A percentile compares a stretch with the other conserved stretches of the same genome.
Evolutionary conservation across 2,888 invertebrate species (phyloP).

Genomic region (Stenodera caucasica): DNA sequence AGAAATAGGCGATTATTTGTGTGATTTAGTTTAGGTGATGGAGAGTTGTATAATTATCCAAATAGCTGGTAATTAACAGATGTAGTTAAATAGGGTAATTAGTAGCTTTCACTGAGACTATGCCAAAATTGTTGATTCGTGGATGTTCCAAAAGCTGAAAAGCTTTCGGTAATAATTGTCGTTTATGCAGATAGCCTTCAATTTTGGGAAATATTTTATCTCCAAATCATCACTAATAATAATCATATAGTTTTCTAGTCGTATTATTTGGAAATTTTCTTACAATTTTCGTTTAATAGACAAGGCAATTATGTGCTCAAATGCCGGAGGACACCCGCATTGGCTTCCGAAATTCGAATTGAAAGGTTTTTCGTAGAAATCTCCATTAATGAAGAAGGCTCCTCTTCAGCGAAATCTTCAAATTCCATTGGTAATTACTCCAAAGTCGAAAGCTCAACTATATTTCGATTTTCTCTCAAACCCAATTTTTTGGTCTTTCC

Average conservation of each 20-base stretch:
- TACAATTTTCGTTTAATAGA: neutral
- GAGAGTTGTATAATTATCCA: slow-evolving; percentile 17
- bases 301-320: neutral
- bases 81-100: slow-evolving; percentile 19
- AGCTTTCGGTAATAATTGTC: neutral
- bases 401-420: too few species aligned
- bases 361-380: neutral
- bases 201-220: slow-evolving; percentile 3
- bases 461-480: too few species aligned
- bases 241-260: neutral
- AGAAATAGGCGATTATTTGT: too few species aligned
- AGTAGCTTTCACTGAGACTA: slow-evolving; percentile 28
- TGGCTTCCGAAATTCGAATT: neutral
- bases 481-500: too few species aligned
- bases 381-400: too few species aligned
- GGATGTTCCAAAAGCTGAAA: slow-evolving; percentile 4
- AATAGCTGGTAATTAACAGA: slow-evolving; percentile 22
- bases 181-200: neutral
- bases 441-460: too few species aligned
- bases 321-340: neutral
- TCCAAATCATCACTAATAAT: neutral
- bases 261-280: neutral
- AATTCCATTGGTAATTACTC: too few species aligned
- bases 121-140: slow-evolving; percentile 18
- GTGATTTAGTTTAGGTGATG: neutral